Conservation (phyloP, 2,113 vertebrate genomes). For the Pongo abelii region DNA sequence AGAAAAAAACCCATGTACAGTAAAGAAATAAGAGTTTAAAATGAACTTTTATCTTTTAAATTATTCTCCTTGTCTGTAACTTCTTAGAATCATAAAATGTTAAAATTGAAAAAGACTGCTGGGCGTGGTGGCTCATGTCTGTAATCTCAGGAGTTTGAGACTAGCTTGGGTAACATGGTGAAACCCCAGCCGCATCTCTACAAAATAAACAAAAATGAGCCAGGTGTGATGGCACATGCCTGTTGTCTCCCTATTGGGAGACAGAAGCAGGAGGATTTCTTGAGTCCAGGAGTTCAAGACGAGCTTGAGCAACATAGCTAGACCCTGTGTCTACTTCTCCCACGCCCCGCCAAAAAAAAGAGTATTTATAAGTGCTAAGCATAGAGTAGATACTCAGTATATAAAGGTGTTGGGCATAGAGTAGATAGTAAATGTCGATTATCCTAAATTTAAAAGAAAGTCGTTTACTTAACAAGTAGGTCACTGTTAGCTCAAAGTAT, state of each 20-base stretch:
- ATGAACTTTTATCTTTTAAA: neutral
- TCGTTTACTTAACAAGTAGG: neutral
- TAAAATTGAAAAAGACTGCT: slow-evolving; percentile 2
- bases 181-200: too few relatives aligned
- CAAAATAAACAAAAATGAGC: too few relatives aligned
- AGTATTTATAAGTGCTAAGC: neutral
- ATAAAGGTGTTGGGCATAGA: neutral
- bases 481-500: neutral
- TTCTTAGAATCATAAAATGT: slow-evolving; percentile 18
- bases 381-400: neutral
- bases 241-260: neutral
- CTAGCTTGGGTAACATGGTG: too few relatives aligned
- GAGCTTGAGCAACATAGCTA: neutral
- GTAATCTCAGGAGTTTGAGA: neutral
- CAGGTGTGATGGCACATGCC: too few relatives aligned
- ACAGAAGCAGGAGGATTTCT: neutral
- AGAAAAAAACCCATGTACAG: neutral
- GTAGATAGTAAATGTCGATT: neutral
- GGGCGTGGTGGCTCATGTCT: neutral
- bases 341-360: too few relatives aligned
- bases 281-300: neutral
- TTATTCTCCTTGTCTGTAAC: neutral
- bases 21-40: neutral
- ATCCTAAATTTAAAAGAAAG: neutral
- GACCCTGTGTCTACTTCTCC: neutral